Base-by-base conservation (phyloP, 64 coral and sea anemone species). In the Actinia equina region DNA sequence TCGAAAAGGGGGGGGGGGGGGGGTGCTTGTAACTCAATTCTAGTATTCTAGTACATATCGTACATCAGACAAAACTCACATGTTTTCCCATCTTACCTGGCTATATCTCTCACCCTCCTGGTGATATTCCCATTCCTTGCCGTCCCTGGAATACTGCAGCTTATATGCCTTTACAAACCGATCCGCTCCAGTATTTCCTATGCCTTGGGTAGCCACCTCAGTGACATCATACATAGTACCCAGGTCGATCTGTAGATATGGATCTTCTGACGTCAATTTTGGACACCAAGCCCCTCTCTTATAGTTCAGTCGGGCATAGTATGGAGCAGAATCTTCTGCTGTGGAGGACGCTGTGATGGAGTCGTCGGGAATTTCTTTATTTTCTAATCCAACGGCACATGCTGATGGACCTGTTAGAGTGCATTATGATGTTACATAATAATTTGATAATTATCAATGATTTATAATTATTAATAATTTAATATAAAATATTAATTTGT, bases 211-310 rank as follows among this genome's bases (percentile, higher is more conserved):
- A 61, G 90, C 90, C 53, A 92, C 78, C 25, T 74, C 84, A 52
- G 84, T 87, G 16, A 92, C 85, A 23, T 78, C 74, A 58, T 86
- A 41, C 7, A 77, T 71, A 49, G 23, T 61, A 67, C 84, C 84
- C 49, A 92, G 90, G 18, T 92, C 90, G 11, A 87, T 80, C 85
- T 92, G 90, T 44, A 92, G 90, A 71, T 87, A 92, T 4, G 84
- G 85, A 25, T 92, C 85, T 69, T 87, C 30, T 43, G 86, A 59
- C 7, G 11, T 16, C n/a, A 51, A 12, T 15, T 83, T 92, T 58
- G 90, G 30, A 46, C 90, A 87, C 90, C 90, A 92, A 0, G 90
- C 49, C 14, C 90, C 90, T 19, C 77, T 83, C 19, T 14, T 59
- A 13, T 83, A 87, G 45, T 92, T 87, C 17, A 92, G 60, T 56